These are phyloP conservation scores for Tuta absoluta DNA, from an alignment of 2,888 invertebrate species.

Conservation along the genomic window DNA sequence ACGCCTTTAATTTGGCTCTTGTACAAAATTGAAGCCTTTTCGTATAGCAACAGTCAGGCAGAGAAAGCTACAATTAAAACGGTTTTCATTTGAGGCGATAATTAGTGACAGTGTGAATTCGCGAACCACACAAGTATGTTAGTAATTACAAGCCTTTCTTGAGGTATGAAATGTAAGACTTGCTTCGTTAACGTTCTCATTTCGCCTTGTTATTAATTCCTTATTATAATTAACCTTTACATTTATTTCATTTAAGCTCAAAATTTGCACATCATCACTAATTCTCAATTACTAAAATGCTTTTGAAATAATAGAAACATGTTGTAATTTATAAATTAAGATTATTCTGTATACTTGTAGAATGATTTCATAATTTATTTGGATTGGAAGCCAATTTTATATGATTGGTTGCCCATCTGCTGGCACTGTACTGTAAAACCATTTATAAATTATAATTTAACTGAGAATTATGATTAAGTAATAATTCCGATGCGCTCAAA, in stretches of 20 bases:
- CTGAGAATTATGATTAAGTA: background rate
- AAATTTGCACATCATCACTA: background rate
- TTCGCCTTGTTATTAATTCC: slow-evolving; percentile 65
- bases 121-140: slow-evolving; percentile 51
- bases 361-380: slow-evolving; percentile 2
- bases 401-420: background rate
- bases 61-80: slow-evolving; percentile 74
- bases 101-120: slow-evolving; percentile 72
- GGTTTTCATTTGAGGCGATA: slow-evolving; percentile 62
- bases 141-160: slow-evolving; percentile 67
- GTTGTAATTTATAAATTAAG: slow-evolving; percentile 4
- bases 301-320: background rate
- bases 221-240: slow-evolving; percentile 56
- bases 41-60: slow-evolving; percentile 26
- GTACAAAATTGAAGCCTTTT: slow-evolving; percentile 35
- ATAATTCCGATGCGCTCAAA: background rate
- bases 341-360: background rate
- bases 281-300: background rate
- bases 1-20: background rate
- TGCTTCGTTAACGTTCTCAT: slow-evolving; percentile 57
- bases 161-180: slow-evolving; percentile 62
- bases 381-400: background rate
- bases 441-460: background rate
- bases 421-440: background rate
- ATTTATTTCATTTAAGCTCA: background rate